Evolutionary conservation across 2,888 invertebrate species (phyloP).

Genomic region (Lymantria monacha): DNA sequence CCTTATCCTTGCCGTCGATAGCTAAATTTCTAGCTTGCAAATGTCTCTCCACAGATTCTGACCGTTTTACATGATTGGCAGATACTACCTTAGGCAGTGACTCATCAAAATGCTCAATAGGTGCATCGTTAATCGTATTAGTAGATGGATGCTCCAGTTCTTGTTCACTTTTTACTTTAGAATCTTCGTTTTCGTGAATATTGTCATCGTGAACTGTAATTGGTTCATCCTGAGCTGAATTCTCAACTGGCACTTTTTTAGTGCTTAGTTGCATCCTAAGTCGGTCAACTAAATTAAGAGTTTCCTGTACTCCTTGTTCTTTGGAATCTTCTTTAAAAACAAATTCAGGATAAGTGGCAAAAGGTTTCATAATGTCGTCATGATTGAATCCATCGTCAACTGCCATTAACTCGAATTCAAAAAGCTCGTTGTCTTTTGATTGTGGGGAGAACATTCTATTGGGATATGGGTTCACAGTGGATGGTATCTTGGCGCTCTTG

Average conservation of each 20-base stretch:
- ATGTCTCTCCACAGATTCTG: constrained; percentile 26
- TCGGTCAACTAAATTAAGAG: constrained; percentile 92
- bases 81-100: constrained; percentile 28
- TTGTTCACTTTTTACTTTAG: constrained; percentile 44
- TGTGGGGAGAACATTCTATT: constrained; percentile 88
- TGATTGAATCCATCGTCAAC: constrained; percentile 86
- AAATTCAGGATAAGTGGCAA: constrained; percentile 85
- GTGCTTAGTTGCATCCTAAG: constrained; percentile 87
- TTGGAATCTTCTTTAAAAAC: constrained; percentile 90
- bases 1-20: constrained; percentile 41
- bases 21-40: constrained; percentile 31
- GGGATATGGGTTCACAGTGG: constrained; percentile 63
- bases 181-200: constrained; percentile 44
- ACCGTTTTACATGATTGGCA: constrained; percentile 40
- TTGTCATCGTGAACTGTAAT: constrained; percentile 34
- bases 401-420: constrained; percentile 84
- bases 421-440: constrained; percentile 83
- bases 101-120: constrained; percentile 8
- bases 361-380: constrained; percentile 85
- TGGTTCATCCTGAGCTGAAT: constrained; percentile 64
- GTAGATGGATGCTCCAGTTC: background rate
- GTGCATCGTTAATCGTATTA: background rate
- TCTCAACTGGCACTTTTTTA: constrained; percentile 83
- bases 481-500: constrained; percentile 76
- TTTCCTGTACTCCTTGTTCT: constrained; percentile 90